These are phyloP conservation scores for Drosophila subquinaria DNA, from an alignment of 2,888 invertebrate species.

Conservation along the genomic window DNA sequence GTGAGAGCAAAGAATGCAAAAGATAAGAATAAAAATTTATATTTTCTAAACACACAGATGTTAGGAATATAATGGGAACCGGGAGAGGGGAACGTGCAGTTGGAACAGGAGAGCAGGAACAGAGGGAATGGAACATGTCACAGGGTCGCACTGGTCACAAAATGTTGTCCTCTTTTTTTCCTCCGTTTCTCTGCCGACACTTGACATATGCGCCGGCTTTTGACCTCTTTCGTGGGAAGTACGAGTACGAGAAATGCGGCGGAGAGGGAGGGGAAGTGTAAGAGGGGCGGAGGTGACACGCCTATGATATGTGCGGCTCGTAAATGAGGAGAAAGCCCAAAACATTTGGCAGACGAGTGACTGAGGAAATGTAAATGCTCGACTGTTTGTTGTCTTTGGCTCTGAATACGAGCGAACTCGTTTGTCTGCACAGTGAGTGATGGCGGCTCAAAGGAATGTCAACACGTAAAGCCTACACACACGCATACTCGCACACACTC, in stretches of 20 bases:
- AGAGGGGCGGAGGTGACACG: conserved; percentile 20
- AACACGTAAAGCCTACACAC: conserved; percentile 69
- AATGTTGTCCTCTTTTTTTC: conserved; percentile 46
- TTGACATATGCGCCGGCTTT: conserved; percentile 83
- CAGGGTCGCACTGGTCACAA: conserved; percentile 54
- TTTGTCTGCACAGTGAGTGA: conserved; percentile 66
- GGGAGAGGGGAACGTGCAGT: background rate
- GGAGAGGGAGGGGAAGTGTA: background rate
- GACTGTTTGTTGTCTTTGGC: conserved; percentile 63
- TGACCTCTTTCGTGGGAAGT: conserved; percentile 72
- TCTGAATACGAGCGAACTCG: conserved; percentile 37
- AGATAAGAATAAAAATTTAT: conserved; percentile 79
- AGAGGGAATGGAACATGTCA: conserved; percentile 25
- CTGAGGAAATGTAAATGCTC: conserved; percentile 69
- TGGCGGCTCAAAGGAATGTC: conserved; percentile 81
- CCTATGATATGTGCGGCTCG: conserved; percentile 55
- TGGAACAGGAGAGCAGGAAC: conserved; percentile 3
- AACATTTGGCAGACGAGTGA: conserved; percentile 60
- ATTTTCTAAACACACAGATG: conserved; percentile 49
- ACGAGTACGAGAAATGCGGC: background rate
- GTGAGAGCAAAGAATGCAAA: conserved; percentile 62
- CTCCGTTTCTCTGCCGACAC: conserved; percentile 66
- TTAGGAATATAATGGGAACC: conserved; percentile 5
- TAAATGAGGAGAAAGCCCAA: conserved; percentile 65
- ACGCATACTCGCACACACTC: conserved; percentile 17